phyloP scores from a whole-genome alignment of 2,113 vertebrate genomes.

The Oryzias celebensis region DNA sequence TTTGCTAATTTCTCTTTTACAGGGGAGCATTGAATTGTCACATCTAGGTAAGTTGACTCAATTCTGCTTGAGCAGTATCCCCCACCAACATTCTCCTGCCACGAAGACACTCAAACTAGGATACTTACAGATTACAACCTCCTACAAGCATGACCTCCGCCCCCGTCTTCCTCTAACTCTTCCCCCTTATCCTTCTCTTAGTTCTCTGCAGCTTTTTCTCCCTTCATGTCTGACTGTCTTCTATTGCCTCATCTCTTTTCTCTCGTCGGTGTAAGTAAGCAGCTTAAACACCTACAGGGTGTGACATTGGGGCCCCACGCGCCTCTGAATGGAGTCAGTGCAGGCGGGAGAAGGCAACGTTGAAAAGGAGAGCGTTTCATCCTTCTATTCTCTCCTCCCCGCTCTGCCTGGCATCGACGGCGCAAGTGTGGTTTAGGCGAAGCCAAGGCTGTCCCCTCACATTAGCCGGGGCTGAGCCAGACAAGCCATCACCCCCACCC shows the following conservation, averaged over 20 bases:
- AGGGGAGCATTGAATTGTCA: conserved; percentile 18
- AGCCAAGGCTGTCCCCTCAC: conserved; percentile 78
- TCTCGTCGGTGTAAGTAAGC: conserved; percentile 73
- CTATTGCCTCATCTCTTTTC: conserved; percentile 65
- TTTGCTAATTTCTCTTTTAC: conserved; percentile 3
- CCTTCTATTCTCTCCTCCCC: conserved; percentile 65
- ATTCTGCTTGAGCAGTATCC: conserved; percentile 30
- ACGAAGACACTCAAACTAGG: conserved; percentile 52
- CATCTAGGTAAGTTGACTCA: conserved; percentile 14
- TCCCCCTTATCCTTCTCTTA: conserved; percentile 57
- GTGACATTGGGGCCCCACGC: conserved; percentile 73
- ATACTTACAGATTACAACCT: conserved; percentile 64
- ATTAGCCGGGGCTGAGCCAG: conserved; percentile 73
- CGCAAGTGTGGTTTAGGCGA: conserved; percentile 61
- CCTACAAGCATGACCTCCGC: conserved; percentile 69
- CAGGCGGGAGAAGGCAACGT: conserved; percentile 54
- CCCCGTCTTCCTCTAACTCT: conserved; percentile 61
- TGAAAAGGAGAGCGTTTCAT: conserved; percentile 71
- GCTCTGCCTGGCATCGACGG: conserved; percentile 63
- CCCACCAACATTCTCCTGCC: conserved; percentile 29
- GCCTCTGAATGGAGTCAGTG: conserved; percentile 67
- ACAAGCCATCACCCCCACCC: conserved; percentile 61
- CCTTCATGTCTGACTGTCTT: conserved; percentile 53
- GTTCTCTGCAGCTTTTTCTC: conserved; percentile 45
- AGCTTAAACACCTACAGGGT: conserved; percentile 80